Percentiles rank a stretch among this genome's conserved stretches.
These are phyloP conservation scores for Carlito syrichta DNA, from an alignment of 2,113 vertebrate species.

Conservation along the genomic window DNA sequence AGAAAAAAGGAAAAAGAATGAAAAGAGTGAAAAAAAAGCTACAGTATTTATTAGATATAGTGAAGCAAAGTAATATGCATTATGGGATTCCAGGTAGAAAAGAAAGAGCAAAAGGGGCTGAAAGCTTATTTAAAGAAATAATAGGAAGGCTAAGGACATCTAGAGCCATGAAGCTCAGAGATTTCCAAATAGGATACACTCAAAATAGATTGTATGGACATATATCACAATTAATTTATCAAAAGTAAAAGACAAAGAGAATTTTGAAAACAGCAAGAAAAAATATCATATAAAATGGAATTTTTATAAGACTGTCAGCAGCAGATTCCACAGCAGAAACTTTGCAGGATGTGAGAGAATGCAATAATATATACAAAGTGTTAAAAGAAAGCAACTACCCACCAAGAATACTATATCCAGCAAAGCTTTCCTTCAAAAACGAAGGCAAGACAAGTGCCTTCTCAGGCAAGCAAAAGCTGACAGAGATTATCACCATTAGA, in stretches of 20 bases:
- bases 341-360: not conserved
- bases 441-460: not conserved
- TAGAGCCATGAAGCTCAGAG: not conserved
- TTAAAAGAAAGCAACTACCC: not conserved
- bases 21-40: not conserved
- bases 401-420: not conserved
- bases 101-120: not conserved
- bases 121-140: not conserved
- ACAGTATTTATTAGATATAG: not conserved
- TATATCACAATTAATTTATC: not conserved
- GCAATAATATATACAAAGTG: not conserved
- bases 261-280: not conserved
- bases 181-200: not conserved
- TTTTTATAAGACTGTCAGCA: not conserved
- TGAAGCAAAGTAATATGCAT: not conserved
- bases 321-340: not conserved
- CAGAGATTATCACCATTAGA: not conserved
- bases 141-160: no score
- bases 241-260: not conserved
- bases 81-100: not conserved
- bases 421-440: not conserved
- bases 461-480: not conserved
- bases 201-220: not conserved
- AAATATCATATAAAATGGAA: not conserved
- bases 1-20: not conserved